Evolutionary conservation across 2,113 vertebrate species (phyloP), one percentile per base, ranked within the genome.

Genomic region (Percina caprodes): DNA sequence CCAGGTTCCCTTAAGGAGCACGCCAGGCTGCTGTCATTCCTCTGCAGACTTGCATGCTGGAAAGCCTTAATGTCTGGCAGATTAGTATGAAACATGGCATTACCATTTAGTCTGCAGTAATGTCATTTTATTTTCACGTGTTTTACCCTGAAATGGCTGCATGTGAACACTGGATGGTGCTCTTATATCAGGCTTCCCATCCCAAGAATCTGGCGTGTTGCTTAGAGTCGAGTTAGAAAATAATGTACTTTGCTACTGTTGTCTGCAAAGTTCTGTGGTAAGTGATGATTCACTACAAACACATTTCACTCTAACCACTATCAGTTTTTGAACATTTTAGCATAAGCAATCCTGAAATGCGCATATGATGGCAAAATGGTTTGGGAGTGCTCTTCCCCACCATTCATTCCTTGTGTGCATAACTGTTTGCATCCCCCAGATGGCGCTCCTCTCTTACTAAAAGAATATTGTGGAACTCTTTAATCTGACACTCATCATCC

Each of bases 381-480:
- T 82, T 88, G 88, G 90, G 92, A 93, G 91, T 92, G 91, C 88
- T 77, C 78, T 16, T 46, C 21, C 19, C 23, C n/a, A 3, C 8
- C 13, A 2, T 39, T 74, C 52, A 15, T 23, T n/a, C 35, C 5
- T 69, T 14, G 2, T 16, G 3, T 73, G 62, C 46, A 26, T 15
- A 10, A 6, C 35, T 26, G 15, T 35, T 39, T 30, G 19, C 71
- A 15, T 84, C 92, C 92, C 69, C 81, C 92, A 95, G 95, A 85
- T 90, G 94, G 93, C 81, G 74, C 89, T 92, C 79, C 23, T 62
- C 62, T 42, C 92, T 70, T 58, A 74, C 74, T 18, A 33, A 79
- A 83, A 65, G 26, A 85, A 84, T 60, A 55, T 2, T 12, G 39
- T 62, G 58, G 26, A 33, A 8, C 73, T 62, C 83, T 45, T 76